Conservation (phyloP, 2,113 vertebrate species). For the Cyanistes caeruleus region DNA sequence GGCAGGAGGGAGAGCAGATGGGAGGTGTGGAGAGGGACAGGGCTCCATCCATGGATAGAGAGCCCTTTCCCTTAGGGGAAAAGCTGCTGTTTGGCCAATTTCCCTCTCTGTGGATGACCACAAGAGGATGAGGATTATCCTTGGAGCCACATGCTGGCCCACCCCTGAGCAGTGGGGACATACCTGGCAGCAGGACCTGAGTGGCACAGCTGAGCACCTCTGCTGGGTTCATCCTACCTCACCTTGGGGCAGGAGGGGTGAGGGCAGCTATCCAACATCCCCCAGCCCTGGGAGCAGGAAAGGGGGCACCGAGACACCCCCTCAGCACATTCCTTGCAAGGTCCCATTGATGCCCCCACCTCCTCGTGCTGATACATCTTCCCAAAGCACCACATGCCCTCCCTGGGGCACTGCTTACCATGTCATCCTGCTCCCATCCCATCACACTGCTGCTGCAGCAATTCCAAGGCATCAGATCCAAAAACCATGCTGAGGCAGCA, state of each 20-base stretch:
- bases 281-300: neutral
- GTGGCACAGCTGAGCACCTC: neutral
- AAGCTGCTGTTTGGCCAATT: neutral
- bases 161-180: neutral
- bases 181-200: neutral
- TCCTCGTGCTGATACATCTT: neutral
- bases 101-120: neutral
- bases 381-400: neutral
- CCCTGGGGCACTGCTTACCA: accelerated
- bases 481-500: accelerated
- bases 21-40: neutral
- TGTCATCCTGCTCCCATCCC: neutral
- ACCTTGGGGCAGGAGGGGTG: neutral
- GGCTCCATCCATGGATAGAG: neutral
- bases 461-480: neutral
- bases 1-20: neutral
- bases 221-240: too few species aligned
- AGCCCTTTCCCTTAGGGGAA: neutral
- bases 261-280: neutral
- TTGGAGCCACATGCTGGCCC: neutral
- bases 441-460: neutral
- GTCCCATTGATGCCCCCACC: neutral
- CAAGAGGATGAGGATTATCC: neutral
- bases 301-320: neutral
- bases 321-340: neutral